Conservation (phyloP, 2,797 vertebrate species). For the Peromyscus melanophrys region DNA sequence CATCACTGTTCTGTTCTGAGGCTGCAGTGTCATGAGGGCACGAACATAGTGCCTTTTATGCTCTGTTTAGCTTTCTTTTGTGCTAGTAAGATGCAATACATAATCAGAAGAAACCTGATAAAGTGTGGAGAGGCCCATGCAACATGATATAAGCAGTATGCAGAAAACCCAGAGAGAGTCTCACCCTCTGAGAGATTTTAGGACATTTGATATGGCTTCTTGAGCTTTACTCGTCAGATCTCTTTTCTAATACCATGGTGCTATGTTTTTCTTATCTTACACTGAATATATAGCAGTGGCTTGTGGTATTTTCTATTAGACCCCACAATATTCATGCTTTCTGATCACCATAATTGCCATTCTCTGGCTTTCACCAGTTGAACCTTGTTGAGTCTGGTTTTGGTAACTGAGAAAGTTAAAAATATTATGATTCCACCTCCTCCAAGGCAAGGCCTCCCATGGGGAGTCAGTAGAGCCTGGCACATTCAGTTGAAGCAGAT, state of each 20-base stretch:
- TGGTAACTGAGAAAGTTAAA: neutral
- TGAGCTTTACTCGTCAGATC: neutral
- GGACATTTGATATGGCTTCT: neutral
- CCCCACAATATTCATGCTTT: neutral
- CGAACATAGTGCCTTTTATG: constrained; percentile 24
- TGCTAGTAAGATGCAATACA: neutral
- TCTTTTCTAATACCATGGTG: neutral
- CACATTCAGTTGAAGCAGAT: too few species aligned
- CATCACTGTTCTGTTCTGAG: neutral
- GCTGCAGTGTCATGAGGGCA: neutral
- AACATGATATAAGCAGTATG: neutral
- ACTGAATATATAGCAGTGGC: neutral
- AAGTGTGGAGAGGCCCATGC: neutral
- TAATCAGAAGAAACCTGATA: neutral
- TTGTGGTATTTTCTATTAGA: neutral
- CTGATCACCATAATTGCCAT: neutral
- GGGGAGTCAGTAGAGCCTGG: too few species aligned
- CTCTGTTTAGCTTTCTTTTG: neutral
- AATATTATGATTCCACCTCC: neutral
- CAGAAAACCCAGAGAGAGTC: neutral
- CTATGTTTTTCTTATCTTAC: neutral
- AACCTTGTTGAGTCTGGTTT: neutral
- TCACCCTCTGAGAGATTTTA: neutral
- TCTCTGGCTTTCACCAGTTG: neutral
- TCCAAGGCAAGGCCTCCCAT: too few species aligned